Conservation (phyloP, 2,113 vertebrate species). For the Phrynosoma platyrhinos region DNA sequence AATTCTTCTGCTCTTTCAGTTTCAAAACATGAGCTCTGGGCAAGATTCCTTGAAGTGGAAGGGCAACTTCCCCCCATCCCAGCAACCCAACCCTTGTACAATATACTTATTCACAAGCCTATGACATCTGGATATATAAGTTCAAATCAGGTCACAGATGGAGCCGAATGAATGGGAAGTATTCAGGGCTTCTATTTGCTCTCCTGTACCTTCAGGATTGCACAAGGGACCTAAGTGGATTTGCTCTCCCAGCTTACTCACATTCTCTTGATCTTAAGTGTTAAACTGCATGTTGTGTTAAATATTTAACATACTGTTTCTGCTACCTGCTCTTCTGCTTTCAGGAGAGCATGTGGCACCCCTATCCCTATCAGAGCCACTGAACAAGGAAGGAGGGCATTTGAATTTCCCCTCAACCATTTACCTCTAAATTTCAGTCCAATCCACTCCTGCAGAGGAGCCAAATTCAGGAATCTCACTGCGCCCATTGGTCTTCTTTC, state of each 20-base stretch:
- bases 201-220: not conserved
- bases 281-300: not conserved
- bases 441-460: no score
- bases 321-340: no score
- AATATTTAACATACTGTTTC: no score
- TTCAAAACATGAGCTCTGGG: not conserved
- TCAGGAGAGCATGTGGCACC: no score
- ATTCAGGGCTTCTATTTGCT: constrained; percentile 16
- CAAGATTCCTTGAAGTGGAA: constrained; percentile 7
- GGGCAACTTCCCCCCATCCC: not conserved
- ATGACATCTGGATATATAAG: constrained; percentile 32
- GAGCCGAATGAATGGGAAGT: constrained; percentile 20
- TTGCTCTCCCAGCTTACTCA: not conserved
- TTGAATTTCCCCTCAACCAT: no score
- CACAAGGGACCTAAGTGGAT: not conserved
- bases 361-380: no score
- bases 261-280: not conserved
- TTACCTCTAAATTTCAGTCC: no score
- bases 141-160: constrained; percentile 38
- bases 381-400: no score
- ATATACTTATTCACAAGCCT: constrained; percentile 35
- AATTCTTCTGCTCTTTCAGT: not conserved
- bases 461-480: no score
- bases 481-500: no score
- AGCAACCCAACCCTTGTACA: constrained; percentile 3